Evolutionary conservation across 2,113 vertebrate genomes (phyloP).

Genomic region (Ictidomys tridecemlineatus): DNA sequence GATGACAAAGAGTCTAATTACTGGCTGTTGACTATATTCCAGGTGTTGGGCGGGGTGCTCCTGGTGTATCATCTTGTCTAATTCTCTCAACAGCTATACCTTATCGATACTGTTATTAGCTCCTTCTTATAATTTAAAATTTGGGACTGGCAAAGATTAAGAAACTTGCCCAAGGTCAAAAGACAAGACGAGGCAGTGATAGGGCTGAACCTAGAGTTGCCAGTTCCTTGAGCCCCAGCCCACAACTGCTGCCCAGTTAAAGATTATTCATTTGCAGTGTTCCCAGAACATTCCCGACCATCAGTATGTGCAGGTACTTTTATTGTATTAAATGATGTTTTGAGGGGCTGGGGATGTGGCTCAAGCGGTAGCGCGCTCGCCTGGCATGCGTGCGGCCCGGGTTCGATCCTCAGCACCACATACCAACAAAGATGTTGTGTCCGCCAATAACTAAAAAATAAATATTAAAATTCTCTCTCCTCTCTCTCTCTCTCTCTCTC

Average conservation of each 20-base stretch:
- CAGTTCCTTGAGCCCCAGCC: not conserved
- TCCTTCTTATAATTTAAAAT: not conserved
- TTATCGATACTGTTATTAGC: not conserved
- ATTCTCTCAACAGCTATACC: not conserved
- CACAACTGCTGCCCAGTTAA: not conserved
- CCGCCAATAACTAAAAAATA: no score
- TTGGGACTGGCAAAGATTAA: not conserved
- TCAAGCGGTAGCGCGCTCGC: no score
- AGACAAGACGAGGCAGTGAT: not conserved
- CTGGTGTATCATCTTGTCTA: not conserved
- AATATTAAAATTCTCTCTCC: no score
- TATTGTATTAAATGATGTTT: not conserved
- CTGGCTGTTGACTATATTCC: not conserved
- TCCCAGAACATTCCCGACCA: not conserved
- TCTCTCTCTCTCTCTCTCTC: no score
- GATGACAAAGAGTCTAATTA: not conserved
- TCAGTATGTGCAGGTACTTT: not conserved
- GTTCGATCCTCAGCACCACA: no score
- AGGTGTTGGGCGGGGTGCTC: not conserved
- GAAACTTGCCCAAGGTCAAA: not conserved
- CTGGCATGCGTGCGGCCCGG: no score
- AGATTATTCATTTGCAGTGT: not conserved
- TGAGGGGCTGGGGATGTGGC: no score
- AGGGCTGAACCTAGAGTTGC: not conserved
- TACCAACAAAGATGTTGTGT: no score